Base-by-base conservation (phyloP, 2,113 vertebrate genomes). In the Ramphastos sulfuratus region DNA sequence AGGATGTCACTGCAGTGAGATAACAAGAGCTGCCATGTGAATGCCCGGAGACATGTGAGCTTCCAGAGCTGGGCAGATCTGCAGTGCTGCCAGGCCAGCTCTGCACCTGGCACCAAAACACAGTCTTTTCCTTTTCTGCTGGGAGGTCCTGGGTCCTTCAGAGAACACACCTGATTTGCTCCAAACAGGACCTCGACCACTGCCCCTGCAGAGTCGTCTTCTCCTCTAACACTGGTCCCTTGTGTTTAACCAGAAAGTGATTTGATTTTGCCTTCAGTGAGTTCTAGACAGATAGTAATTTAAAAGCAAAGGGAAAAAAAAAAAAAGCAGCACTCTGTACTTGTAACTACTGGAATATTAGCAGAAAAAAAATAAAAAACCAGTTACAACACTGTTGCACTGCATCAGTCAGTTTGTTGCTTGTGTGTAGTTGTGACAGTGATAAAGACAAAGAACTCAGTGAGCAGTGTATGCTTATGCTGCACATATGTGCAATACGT, bases 101-200 rank as follows among this genome's bases (percentile, higher is more conserved):
- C 69, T 0, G 0, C 67, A 92, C n/a, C 91, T 75, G 76, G 82
- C 76, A 83, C 48, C 0, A 0, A 50, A 67, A n/a, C 0, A 0
- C 58, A 39, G 52, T 17, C 82, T 72, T 75, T 55, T 50, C 61
- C 69, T 61, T 1, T 81, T 89, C 84, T 33, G 54, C 60, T 80
- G 79, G 75, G 69, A 94, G 31, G 15, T 19, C 56, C 66, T 28
- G 56, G 33, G 46, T 28, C 65, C 52, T 70, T 42, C 2, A 2
- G 31, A 78, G 58, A 91, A 44, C 54, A 52, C 61, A 58, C 27
- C 67, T 77, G 74, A 74, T 77, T 11, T 70, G 28, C 64, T 85
- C 67, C 50, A 59, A 72, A 60, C 28, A 84, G 37, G 21, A 27
- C 31, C n/a, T 20, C n/a, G 30, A 46, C 9, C 25, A 0, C 61